Conservation (phyloP, 1,140 invertebrate genomes). For the Lordiphosa mommai region DNA sequence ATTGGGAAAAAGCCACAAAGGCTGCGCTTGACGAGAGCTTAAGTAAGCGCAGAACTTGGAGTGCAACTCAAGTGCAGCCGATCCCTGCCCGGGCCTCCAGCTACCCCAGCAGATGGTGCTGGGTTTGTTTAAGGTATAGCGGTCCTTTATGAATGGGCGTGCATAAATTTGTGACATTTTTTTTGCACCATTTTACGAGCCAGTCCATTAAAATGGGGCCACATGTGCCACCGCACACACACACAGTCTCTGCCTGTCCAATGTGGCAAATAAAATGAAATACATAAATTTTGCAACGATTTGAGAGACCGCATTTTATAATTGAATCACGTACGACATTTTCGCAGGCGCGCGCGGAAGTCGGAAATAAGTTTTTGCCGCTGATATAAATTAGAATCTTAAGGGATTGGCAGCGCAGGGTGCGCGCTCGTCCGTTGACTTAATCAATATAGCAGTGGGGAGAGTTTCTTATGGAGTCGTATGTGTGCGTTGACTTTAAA, state of each 20-base stretch:
- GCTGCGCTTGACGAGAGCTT: constrained; percentile 30
- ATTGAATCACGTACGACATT: constrained; percentile 79
- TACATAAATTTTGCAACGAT: constrained; percentile 79
- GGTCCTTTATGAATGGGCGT: constrained; percentile 52
- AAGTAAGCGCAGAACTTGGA: constrained; percentile 25
- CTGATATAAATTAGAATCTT: constrained; percentile 78
- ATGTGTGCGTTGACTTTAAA: constrained; percentile 23
- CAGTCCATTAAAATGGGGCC: constrained; percentile 72
- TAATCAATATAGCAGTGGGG: constrained; percentile 62
- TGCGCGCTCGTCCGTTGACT: constrained; percentile 16
- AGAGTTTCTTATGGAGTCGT: neutral
- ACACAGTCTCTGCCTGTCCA: constrained; percentile 28
- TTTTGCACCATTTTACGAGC: constrained; percentile 70
- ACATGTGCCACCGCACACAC: constrained; percentile 49
- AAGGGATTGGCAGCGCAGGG: constrained; percentile 56
- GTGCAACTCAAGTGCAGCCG: constrained; percentile 24
- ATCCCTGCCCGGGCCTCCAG: neutral
- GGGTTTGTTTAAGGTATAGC: constrained; percentile 46
- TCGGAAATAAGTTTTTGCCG: constrained; percentile 73
- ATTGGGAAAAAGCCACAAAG: constrained; percentile 43
- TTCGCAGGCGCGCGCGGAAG: constrained; percentile 54
- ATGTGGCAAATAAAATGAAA: constrained; percentile 75
- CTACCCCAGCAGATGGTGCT: constrained; percentile 8
- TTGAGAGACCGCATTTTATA: constrained; percentile 79
- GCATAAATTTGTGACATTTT: constrained; percentile 73